phyloP scores from a whole-genome alignment of 2,797 vertebrate species.

The Galago senegalensis region DNA sequence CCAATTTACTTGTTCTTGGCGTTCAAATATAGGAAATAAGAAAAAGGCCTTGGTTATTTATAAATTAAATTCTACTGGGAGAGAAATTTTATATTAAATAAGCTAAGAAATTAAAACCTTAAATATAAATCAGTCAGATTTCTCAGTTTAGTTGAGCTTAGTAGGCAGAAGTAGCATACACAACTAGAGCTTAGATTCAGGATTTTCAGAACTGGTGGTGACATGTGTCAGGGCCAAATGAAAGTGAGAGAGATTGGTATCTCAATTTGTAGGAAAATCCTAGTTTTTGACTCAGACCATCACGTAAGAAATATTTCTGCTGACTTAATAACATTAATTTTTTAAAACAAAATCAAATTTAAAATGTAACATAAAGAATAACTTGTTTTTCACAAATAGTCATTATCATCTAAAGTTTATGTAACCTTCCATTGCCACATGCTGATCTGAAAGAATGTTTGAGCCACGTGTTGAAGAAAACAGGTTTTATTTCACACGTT shows the following conservation, averaged over 20 bases:
- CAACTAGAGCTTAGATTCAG: neutral
- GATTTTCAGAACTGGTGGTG: neutral
- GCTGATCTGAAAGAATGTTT: neutral
- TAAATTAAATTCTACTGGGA: neutral
- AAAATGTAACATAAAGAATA: neutral
- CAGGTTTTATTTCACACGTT: slow-evolving; percentile 57
- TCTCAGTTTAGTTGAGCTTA: neutral
- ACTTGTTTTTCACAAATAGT: neutral
- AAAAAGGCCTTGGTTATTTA: neutral
- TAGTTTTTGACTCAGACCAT: neutral
- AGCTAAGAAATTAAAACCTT: neutral
- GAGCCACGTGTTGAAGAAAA: neutral
- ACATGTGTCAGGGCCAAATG: neutral
- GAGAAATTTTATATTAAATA: neutral
- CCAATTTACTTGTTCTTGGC: neutral
- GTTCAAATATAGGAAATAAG: neutral
- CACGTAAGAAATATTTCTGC: neutral
- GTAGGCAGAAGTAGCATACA: neutral
- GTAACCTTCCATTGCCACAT: neutral
- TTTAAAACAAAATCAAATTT: neutral
- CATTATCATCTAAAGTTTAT: neutral
- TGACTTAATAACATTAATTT: neutral
- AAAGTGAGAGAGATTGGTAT: neutral
- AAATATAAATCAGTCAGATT: neutral
- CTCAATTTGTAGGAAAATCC: neutral